A percentile compares a stretch with the other conserved stretches of the same genome.
phyloP scores from a whole-genome alignment of 1,140 invertebrate species.

The Coelopa frigida region DNA sequence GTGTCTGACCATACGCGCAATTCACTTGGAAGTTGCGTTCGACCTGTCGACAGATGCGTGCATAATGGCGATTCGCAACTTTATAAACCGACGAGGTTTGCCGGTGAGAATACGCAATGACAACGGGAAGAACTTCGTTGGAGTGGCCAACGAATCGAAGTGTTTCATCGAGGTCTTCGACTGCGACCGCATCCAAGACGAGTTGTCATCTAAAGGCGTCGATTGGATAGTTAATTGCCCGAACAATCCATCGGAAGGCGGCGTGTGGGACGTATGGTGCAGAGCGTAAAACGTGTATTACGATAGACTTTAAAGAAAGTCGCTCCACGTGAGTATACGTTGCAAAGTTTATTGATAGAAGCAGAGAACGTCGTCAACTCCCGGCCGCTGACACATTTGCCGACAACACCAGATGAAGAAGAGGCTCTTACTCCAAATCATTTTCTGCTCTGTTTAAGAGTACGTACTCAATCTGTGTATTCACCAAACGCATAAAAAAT shows the following conservation, averaged over 20 bases:
- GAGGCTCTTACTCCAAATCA: slow-evolving; percentile 12
- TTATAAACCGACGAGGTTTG: slow-evolving; percentile 8
- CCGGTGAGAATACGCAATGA: slow-evolving; percentile 9
- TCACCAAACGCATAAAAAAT: no score
- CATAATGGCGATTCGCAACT: slow-evolving; percentile 13
- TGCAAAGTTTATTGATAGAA: slow-evolving; percentile 22
- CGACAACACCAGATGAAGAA: slow-evolving; percentile 21
- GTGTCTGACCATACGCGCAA: slow-evolving; percentile 10
- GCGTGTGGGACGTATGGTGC: slow-evolving; percentile 27
- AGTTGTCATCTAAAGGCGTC: slow-evolving; percentile 6
- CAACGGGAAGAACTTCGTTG: slow-evolving; percentile 15
- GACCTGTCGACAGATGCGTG: slow-evolving; percentile 10
- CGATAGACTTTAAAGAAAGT: slow-evolving; percentile 13
- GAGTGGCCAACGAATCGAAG: slow-evolving; percentile 3
- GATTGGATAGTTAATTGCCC: slow-evolving; percentile 11
- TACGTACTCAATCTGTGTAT: no score
- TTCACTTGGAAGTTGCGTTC: slow-evolving; percentile 10
- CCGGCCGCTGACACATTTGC: slow-evolving; percentile 25
- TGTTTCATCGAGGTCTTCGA: slow-evolving; percentile 6
- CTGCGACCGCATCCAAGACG: neutral
- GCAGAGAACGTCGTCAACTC: slow-evolving; percentile 23
- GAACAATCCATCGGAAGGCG: slow-evolving; percentile 11
- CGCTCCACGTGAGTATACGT: slow-evolving; percentile 19
- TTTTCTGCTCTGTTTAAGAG: no score
- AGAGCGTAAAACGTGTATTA: slow-evolving; percentile 21